phyloP scores from a whole-genome alignment of 2,888 invertebrate genomes.

The Drosophila fungiperda region DNA sequence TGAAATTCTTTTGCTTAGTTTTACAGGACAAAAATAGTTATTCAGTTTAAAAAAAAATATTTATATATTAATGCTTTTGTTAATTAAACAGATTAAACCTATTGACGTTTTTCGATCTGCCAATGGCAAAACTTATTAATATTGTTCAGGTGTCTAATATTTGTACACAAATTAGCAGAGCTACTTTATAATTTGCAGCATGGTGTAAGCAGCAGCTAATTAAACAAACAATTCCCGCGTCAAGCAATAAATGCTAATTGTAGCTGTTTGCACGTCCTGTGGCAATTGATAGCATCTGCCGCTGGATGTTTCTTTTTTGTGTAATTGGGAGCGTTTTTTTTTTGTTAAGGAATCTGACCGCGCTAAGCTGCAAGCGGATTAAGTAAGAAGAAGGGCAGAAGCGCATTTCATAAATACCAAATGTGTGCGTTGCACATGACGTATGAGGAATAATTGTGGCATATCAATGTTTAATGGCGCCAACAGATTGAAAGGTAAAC shows the following conservation, averaged over 20 bases:
- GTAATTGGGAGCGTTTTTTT: not conserved
- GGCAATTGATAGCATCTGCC: slow-evolving; percentile 15
- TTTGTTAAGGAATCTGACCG: not conserved
- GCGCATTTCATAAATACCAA: slow-evolving; percentile 67
- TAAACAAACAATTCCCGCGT: slow-evolving; percentile 9
- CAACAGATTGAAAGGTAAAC: slow-evolving; percentile 48
- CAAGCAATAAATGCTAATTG: slow-evolving; percentile 38
- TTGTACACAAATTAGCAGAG: not conserved
- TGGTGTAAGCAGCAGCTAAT: slow-evolving; percentile 30
- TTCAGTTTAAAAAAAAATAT: not conserved
- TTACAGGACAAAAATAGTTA: not conserved
- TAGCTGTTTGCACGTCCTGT: slow-evolving; percentile 17
- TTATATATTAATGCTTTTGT: not conserved
- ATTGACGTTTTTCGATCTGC: not conserved
- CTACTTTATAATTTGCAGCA: not conserved
- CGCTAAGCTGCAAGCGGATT: slow-evolving; percentile 25
- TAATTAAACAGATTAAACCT: not conserved
- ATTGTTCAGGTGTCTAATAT: not conserved
- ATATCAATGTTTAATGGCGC: slow-evolving; percentile 64
- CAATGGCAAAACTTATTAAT: not conserved
- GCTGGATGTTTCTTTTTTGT: not conserved
- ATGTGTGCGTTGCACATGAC: slow-evolving; percentile 50
- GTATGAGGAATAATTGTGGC: slow-evolving; percentile 65
- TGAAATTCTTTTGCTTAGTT: not conserved
- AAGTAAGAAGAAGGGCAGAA: not conserved